Conservation (phyloP, 2,797 vertebrate species). For the Hydrophis major region DNA sequence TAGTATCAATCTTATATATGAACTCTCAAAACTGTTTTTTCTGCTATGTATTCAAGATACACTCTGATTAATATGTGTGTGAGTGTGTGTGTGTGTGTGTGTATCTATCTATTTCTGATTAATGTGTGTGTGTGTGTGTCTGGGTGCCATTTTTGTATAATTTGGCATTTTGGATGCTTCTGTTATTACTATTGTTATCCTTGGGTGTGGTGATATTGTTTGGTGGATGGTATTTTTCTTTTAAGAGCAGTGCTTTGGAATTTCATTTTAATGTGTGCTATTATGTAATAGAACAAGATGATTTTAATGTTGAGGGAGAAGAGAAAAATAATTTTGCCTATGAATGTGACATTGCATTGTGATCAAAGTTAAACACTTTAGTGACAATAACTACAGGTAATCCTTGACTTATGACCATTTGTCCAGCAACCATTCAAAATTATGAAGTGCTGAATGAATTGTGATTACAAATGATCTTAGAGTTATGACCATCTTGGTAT, state of each 20-base stretch:
- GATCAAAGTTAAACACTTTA: not conserved
- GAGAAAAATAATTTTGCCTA: not conserved
- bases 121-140: too few species aligned
- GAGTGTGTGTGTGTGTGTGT: too few species aligned
- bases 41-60: not conserved
- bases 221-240: not conserved
- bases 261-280: not conserved
- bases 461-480: not conserved
- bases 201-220: not conserved
- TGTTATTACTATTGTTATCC: not conserved
- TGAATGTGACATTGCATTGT: not conserved
- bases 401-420: not conserved
- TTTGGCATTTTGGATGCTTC: not conserved
- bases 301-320: not conserved
- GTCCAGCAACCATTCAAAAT: not conserved
- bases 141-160: not conserved
- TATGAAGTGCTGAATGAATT: not conserved
- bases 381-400: not conserved
- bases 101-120: not conserved
- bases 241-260: not conserved
- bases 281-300: not conserved
- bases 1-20: not conserved
- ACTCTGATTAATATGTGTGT: not conserved
- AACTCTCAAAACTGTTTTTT: not conserved
- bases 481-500: not conserved